These are phyloP conservation scores for Muntiacus reevesi DNA, from an alignment of 2,113 vertebrate species.

Conservation along the genomic window DNA sequence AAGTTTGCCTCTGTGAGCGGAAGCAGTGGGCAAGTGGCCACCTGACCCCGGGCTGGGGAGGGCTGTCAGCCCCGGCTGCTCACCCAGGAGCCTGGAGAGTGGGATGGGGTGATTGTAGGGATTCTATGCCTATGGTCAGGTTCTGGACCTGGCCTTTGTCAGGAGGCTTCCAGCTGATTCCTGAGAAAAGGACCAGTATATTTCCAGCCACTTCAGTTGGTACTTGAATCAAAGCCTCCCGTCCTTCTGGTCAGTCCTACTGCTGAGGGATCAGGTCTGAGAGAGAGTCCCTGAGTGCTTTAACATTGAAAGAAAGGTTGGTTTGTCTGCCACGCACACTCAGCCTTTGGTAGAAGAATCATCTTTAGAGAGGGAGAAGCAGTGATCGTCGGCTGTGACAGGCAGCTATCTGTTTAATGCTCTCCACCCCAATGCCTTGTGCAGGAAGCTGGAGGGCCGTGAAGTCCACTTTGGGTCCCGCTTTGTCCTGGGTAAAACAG, in stretches of 20 bases:
- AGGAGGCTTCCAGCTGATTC: conserved; percentile 47
- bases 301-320: not conserved
- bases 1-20: not conserved
- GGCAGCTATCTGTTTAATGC: fast-evolving
- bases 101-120: not conserved
- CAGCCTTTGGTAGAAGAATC: fast-evolving
- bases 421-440: not conserved
- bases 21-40: not conserved
- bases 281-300: not conserved
- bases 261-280: not conserved
- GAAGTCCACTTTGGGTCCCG: not conserved
- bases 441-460: not conserved
- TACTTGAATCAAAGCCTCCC: conserved; percentile 39
- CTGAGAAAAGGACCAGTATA: not conserved
- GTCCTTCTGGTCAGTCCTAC: not conserved
- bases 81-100: not conserved
- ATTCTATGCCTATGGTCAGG: not conserved
- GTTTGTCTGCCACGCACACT: fast-evolving
- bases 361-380: not conserved
- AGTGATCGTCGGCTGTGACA: fast-evolving
- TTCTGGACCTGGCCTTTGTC: conserved; percentile 33
- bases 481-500: not conserved
- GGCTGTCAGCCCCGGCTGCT: too few species aligned
- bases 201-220: conserved; percentile 30
- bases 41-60: fast-evolving